Conservation (phyloP, 2,888 invertebrate genomes). For the Schrankia costaestrigalis region DNA sequence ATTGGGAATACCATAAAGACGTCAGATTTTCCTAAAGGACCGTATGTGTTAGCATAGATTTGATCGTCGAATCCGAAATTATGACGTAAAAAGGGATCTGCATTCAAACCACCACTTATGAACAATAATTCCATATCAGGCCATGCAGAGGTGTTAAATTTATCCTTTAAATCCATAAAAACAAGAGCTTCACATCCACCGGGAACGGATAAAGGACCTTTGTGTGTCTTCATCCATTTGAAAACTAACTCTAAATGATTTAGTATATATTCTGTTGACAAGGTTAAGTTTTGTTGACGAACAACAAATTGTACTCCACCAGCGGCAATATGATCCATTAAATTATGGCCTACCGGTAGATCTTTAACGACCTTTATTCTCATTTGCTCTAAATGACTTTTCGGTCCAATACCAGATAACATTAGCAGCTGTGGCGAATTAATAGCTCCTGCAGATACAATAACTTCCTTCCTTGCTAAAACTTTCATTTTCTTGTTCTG, state of each 20-base stretch:
- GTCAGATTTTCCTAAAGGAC: slow-evolving; percentile 60
- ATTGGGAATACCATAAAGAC: slow-evolving; percentile 83
- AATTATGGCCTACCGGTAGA: slow-evolving; percentile 83
- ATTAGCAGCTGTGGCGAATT: slow-evolving; percentile 89
- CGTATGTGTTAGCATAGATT: slow-evolving; percentile 63
- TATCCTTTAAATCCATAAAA: slow-evolving; percentile 82
- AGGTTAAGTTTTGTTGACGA: slow-evolving; percentile 50
- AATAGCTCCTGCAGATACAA: slow-evolving; percentile 87
- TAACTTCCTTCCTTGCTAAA: slow-evolving; percentile 85
- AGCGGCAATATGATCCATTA: slow-evolving; percentile 86
- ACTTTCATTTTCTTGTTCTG: slow-evolving; percentile 73
- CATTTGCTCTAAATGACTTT: slow-evolving; percentile 76
- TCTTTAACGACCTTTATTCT: slow-evolving; percentile 79
- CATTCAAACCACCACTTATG: slow-evolving; percentile 76
- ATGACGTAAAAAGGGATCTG: slow-evolving; percentile 66
- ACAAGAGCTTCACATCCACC: slow-evolving; percentile 85
- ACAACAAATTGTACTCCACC: slow-evolving; percentile 82
- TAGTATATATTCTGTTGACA: slow-evolving; percentile 59
- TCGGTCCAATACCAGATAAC: slow-evolving; percentile 89
- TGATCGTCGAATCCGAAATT: slow-evolving; percentile 78
- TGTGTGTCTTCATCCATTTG: slow-evolving; percentile 76
- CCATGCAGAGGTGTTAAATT: slow-evolving; percentile 75
- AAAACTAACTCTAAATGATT: slow-evolving; percentile 66
- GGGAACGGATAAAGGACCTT: slow-evolving; percentile 82
- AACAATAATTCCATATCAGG: slow-evolving; percentile 85